phyloP scores from a whole-genome alignment of 2,888 invertebrate genomes.

The Ophioninae sp. region DNA sequence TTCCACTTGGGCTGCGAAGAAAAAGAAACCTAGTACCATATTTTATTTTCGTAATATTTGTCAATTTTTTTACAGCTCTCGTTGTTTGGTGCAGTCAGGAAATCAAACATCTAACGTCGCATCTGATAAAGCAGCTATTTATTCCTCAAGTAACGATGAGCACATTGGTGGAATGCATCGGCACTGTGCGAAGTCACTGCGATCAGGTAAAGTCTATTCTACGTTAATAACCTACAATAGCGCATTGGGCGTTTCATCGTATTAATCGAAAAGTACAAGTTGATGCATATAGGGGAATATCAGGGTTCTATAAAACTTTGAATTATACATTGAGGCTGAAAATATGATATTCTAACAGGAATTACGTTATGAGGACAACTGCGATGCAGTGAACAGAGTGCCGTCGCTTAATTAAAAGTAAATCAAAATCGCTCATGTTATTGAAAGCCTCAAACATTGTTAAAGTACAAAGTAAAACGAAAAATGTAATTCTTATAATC shows the following conservation, averaged over 20 bases:
- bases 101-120: constrained; percentile 89
- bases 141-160: constrained; percentile 93
- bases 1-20: not conserved
- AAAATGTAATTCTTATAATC: not conserved
- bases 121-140: constrained; percentile 93
- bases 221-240: not conserved
- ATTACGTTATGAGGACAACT: not conserved
- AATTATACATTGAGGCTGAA: not conserved
- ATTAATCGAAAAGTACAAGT: not conserved
- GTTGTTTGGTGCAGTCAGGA: constrained; percentile 96
- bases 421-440: not conserved
- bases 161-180: constrained; percentile 92
- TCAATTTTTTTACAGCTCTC: constrained; percentile 83
- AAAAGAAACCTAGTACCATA: not conserved
- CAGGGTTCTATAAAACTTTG: not conserved
- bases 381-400: not conserved
- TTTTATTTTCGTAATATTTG: constrained; percentile 7
- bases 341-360: not conserved
- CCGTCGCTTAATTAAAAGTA: not conserved
- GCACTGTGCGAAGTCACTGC: constrained; percentile 89
- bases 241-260: not conserved
- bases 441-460: not conserved
- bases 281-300: not conserved
- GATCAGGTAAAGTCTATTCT: constrained; percentile 81
- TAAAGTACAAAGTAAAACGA: not conserved